Percentiles rank a stretch among this genome's conserved stretches.
Conservation (phyloP, 2,113 vertebrate genomes). For the Solea solea region DNA sequence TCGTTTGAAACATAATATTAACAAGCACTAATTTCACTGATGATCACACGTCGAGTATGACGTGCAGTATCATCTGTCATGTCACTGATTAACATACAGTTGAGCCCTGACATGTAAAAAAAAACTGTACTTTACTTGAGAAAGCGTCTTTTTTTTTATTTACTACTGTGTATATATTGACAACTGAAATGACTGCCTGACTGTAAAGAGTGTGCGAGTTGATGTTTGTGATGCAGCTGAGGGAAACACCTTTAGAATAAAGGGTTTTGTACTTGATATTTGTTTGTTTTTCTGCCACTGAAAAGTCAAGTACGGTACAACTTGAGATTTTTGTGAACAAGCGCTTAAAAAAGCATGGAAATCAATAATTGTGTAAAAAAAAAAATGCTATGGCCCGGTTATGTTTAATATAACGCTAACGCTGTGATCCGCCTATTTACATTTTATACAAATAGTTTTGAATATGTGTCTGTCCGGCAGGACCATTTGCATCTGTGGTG, state of each 20-base stretch:
- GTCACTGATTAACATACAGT: neutral
- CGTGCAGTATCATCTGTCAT: neutral
- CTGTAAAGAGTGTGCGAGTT: constrained; percentile 3
- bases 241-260: constrained; percentile 11
- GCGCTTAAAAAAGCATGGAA: too few species aligned
- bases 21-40: neutral
- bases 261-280: constrained; percentile 19
- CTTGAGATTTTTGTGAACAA: too few species aligned
- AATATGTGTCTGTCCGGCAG: neutral
- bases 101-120: neutral
- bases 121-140: neutral
- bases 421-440: neutral
- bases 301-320: neutral
- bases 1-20: neutral
- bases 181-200: constrained; percentile 1
- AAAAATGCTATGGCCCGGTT: neutral
- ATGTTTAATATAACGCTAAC: neutral
- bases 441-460: neutral
- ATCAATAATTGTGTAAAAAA: neutral
- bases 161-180: neutral
- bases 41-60: neutral
- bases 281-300: neutral
- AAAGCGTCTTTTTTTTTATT: neutral
- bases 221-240: neutral
- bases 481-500: neutral